phyloP scores from a whole-genome alignment of 1,140 invertebrate species.

The Drosophila setifemur region DNA sequence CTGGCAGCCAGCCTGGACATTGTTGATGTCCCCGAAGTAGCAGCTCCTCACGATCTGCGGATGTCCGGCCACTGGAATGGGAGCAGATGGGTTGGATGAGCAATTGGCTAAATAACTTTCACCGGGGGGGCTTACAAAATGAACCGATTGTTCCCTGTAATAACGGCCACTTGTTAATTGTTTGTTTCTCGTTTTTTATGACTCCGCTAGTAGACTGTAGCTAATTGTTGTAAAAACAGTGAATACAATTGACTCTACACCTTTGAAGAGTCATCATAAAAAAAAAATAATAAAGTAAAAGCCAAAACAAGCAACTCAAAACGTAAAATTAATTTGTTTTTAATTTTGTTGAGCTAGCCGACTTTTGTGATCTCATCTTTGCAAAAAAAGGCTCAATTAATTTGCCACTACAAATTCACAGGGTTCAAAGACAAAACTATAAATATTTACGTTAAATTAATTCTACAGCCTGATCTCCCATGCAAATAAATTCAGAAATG shows the following conservation, averaged over 20 bases:
- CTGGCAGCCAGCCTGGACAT: conserved; percentile 61
- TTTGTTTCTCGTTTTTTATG: conserved; percentile 1
- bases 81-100: conserved; percentile 8
- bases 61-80: conserved; percentile 57
- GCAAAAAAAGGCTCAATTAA: background rate
- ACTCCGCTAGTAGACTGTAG: background rate
- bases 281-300: no score
- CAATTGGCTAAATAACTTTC: conserved; percentile 38
- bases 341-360: no score
- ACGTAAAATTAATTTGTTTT: background rate
- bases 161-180: conserved; percentile 26
- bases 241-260: background rate
- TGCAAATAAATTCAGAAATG: background rate
- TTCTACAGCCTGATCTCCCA: background rate
- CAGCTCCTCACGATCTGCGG: conserved; percentile 70
- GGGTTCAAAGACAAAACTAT: background rate
- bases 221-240: conserved; percentile 16
- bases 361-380: conserved; percentile 9
- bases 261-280: no score
- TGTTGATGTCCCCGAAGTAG: conserved; percentile 66
- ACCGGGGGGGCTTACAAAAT: conserved; percentile 9
- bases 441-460: conserved; percentile 10
- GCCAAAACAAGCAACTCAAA: background rate
- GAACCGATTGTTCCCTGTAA: conserved; percentile 21
- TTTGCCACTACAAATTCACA: background rate